Percentiles rank a stretch among this genome's conserved stretches.
Evolutionary conservation across 2,113 vertebrate species (phyloP).

Genomic region (Irena cyanogastra): DNA sequence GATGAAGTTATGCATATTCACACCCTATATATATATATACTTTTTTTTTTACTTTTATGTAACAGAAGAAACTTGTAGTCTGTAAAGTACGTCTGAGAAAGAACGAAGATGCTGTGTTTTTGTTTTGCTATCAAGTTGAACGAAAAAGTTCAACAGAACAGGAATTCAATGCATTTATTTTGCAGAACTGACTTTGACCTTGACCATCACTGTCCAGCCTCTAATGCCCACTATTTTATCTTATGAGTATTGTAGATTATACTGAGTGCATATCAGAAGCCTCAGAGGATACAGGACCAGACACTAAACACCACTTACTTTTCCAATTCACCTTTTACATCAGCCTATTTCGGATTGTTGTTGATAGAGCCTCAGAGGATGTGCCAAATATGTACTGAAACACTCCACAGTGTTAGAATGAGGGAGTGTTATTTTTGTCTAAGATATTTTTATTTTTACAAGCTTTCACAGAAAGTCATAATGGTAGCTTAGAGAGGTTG

Average conservation of each 20-base stretch:
- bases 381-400: slow-evolving; percentile 27
- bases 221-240: background rate
- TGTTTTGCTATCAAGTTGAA: background rate
- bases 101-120: background rate
- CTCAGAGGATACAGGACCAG: background rate
- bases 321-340: background rate
- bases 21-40: background rate
- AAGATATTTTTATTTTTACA: slow-evolving; percentile 40
- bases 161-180: background rate
- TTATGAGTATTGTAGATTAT: background rate
- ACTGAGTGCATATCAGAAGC: background rate
- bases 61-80: background rate
- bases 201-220: background rate
- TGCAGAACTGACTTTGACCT: background rate
- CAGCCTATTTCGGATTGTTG: background rate
- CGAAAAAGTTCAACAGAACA: background rate
- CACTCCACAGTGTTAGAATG: background rate
- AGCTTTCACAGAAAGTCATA: slow-evolving; percentile 26
- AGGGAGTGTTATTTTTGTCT: slow-evolving; percentile 22
- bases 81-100: background rate
- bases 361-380: background rate
- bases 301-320: background rate
- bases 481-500: background rate
- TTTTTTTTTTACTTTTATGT: background rate
- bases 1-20: background rate